Base-by-base conservation (phyloP, 2,113 vertebrate species). In the Suncus etruscus region DNA sequence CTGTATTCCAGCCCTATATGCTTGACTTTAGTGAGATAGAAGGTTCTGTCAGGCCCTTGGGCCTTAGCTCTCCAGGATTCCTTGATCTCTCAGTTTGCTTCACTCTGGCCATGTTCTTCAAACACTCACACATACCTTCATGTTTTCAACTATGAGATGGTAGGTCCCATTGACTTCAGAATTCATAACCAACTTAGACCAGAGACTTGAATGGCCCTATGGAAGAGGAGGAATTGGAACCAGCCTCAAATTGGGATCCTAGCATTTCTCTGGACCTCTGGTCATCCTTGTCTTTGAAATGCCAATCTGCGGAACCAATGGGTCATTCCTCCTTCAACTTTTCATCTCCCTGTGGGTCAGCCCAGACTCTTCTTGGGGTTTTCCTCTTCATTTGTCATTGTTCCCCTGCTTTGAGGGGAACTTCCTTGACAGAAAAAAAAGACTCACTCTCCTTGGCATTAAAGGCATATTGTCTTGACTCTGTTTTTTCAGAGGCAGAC, bases 161-260 rank as follows among this genome's bases (percentile, higher is more conserved):
- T 2, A 31, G 50, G 51, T 76, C 45, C 65, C 16, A 2, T 3
- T 50, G 24, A 8, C 12, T 22, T 58, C 75, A 6, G 11, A 20
- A 6, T 24, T 27, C 63, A 25, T 0, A 12, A 31, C 25, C 80
- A 39, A 0, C 51, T 11, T 66, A 76, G 75, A 25, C 29, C 6
- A 3, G 68, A 76, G 48, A 48, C 3, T 45, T 11, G 8, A 65
- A 20, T 54, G 51, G 51, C 11, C 7, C 24, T 6, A 0, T 20
- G 1, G 39, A 73, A 7, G 51, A 76, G 27, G 18, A 11, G 20
- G 47, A 24, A 63, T 0, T 70, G 6, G 70, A 54, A 68, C 5
- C 16, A 0, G 51, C 47, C 15, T 1, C 0, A 1, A 24, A 31
- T 0, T 24, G 4, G 29, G 47, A 50, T 70, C 66, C 25, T 18